phyloP scores from a whole-genome alignment of 1,140 invertebrate species.

The Muscidifurax raptorellus region DNA sequence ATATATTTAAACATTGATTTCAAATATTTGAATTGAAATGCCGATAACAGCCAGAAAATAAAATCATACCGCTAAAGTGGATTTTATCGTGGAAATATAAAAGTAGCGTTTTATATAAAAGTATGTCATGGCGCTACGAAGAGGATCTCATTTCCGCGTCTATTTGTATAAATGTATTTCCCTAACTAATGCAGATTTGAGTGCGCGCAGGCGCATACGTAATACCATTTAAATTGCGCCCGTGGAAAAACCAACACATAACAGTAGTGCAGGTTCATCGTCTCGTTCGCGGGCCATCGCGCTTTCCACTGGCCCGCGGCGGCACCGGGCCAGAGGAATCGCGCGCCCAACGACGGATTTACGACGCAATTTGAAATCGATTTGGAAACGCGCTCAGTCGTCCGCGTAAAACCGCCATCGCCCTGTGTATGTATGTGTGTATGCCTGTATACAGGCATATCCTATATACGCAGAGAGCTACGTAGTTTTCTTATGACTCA shows the following conservation, averaged over 20 bases:
- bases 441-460: neutral
- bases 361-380: slow-evolving; percentile 31
- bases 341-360: neutral
- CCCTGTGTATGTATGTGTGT: neutral
- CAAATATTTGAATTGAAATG: no score
- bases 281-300: slow-evolving; percentile 24
- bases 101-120: neutral
- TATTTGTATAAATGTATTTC: neutral
- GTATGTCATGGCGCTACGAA: neutral
- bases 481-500: neutral
- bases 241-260: neutral
- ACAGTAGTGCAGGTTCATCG: neutral
- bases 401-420: neutral
- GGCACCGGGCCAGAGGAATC: neutral
- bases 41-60: no score
- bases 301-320: neutral
- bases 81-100: neutral
- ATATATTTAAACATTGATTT: no score
- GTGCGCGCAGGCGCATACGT: neutral
- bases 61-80: no score
- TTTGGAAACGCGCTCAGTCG: neutral
- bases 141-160: neutral
- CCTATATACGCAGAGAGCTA: no score
- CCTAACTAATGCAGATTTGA: neutral
- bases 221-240: neutral